Base-by-base conservation (phyloP, 2,888 invertebrate genomes). In the Lycia hirtaria region DNA sequence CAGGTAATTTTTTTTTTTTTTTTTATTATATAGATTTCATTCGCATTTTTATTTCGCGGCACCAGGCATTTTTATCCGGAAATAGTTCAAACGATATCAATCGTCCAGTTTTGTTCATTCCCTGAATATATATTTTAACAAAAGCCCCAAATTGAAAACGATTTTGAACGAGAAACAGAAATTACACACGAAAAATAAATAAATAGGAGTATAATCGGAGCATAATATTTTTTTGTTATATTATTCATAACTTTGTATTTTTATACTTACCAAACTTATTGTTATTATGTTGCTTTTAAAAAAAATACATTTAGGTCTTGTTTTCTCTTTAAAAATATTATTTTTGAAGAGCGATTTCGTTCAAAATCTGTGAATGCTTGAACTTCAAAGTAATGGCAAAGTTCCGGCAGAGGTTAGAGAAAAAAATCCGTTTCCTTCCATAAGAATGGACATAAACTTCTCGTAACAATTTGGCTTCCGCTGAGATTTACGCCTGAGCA, bases 31-130 rank as follows among this genome's bases (percentile, higher is more conserved):
- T 26, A 72, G 48, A 73, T 71, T 77, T 67, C 44, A 40, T 51
- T 51, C 32, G 60, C 53, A 70, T 71, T 78, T 77, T 76, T 40
- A 74, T 76, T 75, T 72, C 61, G 67, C 58, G 40, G 63, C 70
- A 73, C 72, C 71, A 72, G 72, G 35, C 68, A 61, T 66, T 66
- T 60, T 80, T 75, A 82, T 77, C 76, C 71, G 55, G 24, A 63
- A 66, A 66, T 72, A 79, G 76, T 76, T 72, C 72, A 80, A 83
- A 78, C 76, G 73, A 5, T 15, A 10, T 33, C 6, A 15, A 33
- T 7, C 24, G 69, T 60, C 55, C 62, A 45, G 48, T 62, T 60
- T 59, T 69, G 64, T 62, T 60, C 49, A 64, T n/a, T n/a, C n/a
- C n/a, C n/a, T n/a, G n/a, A n/a, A n/a, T n/a, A n/a, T n/a, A n/a